Base-by-base conservation (phyloP, 2,888 invertebrate species). In the Acleris sparsana region DNA sequence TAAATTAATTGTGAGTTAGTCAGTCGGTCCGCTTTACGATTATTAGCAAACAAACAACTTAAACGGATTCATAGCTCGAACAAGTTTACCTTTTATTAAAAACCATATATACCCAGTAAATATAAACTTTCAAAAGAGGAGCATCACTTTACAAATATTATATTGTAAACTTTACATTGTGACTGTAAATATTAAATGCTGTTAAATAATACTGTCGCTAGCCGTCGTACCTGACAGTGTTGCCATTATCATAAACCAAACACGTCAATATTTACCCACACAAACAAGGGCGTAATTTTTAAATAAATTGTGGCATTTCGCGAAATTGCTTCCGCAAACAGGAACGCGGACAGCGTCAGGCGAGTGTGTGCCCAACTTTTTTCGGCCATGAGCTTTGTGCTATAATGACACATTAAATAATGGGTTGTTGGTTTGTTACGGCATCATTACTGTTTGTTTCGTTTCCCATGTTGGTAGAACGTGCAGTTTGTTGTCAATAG, bases 191-290 rank as follows among this genome's bases (percentile, higher is more conserved):
- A 92, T 90, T 90, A 91, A 90, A 90, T 89, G 80, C 86, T 78
- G 83, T 84, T 86, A 89, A 89, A 91, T 89, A 89, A 87, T 87
- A 85, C 79, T 85, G 89, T 89, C 86, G 87, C 87, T 90, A 87
- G 89, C 83, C 78, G 75, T 77, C 70, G 74, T 88, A 87, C 89
- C 88, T 88, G 88, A 77, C 84, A 84, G 86, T 90, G 91, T 89
- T 92, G 88, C 92, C 86, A 93, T 92, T 93, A 93, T 92, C 92
- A 89, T 92, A 92, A 92, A 89, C 91, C 93, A 93, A 93, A 93
- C 89, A 93, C 83, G 88, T 89, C 89, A 93, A 93, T 93, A 93
- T 93, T 93, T 92, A 87, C 85, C 80, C 85, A 86, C 85, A 91
- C 91, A 92, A 92, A 92, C 92, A 92, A 90, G 91, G 91, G 88